Evolutionary conservation across 2,888 invertebrate genomes (phyloP).

Genomic region (Ectemnius continuus): DNA sequence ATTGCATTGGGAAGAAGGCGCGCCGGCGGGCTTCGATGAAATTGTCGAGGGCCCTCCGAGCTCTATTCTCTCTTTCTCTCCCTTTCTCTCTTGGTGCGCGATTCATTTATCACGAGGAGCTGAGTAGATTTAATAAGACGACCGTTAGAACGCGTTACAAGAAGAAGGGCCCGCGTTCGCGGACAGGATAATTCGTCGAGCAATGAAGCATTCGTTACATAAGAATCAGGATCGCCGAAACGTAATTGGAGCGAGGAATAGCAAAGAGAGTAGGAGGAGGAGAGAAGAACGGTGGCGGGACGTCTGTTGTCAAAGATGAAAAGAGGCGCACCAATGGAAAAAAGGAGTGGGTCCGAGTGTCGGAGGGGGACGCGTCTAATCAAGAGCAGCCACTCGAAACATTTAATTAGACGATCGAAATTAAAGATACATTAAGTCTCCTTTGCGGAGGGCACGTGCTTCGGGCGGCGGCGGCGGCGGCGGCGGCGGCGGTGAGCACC

Average conservation of each 20-base stretch:
- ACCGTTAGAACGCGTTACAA: slow-evolving; percentile 20
- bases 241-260: slow-evolving; percentile 63
- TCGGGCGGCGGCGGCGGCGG: background rate
- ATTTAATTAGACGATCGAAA: too few relatives aligned
- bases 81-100: slow-evolving; percentile 15
- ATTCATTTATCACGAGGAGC: slow-evolving; percentile 32
- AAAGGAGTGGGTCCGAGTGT: too few relatives aligned
- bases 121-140: slow-evolving; percentile 43
- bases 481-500: slow-evolving; percentile 15
- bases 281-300: slow-evolving; percentile 51
- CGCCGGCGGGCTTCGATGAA: background rate
- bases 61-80: slow-evolving; percentile 29
- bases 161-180: slow-evolving; percentile 13
- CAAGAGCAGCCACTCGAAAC: too few relatives aligned
- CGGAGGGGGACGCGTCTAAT: slow-evolving; percentile 13
- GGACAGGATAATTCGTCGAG: slow-evolving; percentile 48
- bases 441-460: slow-evolving; percentile 38
- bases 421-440: background rate
- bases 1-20: background rate
- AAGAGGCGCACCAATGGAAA: background rate
- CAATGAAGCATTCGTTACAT: slow-evolving; percentile 58
- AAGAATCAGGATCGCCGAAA: slow-evolving; percentile 59
- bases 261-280: slow-evolving; percentile 43
- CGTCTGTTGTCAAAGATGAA: background rate
- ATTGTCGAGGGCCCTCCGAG: slow-evolving; percentile 8